Percentiles rank a stretch among this genome's conserved stretches.
phyloP scores from a whole-genome alignment of 1,140 invertebrate species.

The Euglossa dilemma region DNA sequence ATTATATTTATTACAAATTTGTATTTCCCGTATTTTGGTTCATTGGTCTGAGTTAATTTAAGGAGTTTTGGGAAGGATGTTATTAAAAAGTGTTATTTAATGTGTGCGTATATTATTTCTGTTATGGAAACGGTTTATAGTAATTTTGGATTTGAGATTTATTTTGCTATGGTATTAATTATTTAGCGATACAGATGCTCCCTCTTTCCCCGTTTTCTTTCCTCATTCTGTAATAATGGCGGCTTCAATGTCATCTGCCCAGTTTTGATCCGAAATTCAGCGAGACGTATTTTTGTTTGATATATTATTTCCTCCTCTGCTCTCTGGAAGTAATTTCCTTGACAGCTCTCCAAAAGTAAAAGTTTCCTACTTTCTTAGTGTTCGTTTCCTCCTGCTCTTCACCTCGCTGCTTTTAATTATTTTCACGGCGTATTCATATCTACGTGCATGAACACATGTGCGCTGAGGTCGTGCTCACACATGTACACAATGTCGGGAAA shows the following conservation, averaged over 20 bases:
- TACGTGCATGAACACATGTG: background rate
- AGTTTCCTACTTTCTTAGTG: slow-evolving; percentile 26
- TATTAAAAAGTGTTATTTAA: no score
- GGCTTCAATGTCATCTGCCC: background rate
- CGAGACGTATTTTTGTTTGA: background rate
- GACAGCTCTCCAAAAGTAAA: slow-evolving; percentile 36
- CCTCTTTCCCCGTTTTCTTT: background rate
- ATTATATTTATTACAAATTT: no score
- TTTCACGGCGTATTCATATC: slow-evolving; percentile 1
- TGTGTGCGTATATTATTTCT: no score
- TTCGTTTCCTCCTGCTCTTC: slow-evolving; percentile 17
- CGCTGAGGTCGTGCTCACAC: background rate
- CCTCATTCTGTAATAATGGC: background rate
- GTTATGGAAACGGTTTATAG: no score
- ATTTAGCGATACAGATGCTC: no score
- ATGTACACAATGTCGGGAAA: background rate
- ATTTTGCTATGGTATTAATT: no score
- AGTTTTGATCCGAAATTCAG: background rate
- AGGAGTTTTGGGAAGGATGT: no score
- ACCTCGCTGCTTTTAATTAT: slow-evolving; percentile 29
- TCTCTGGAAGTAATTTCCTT: slow-evolving; percentile 14
- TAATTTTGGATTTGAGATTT: no score
- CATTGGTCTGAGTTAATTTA: no score
- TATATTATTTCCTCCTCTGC: background rate
- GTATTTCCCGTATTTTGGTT: no score